Evolutionary conservation across 2,888 invertebrate genomes (phyloP).

Genomic region (Agriopis leucophaearia): DNA sequence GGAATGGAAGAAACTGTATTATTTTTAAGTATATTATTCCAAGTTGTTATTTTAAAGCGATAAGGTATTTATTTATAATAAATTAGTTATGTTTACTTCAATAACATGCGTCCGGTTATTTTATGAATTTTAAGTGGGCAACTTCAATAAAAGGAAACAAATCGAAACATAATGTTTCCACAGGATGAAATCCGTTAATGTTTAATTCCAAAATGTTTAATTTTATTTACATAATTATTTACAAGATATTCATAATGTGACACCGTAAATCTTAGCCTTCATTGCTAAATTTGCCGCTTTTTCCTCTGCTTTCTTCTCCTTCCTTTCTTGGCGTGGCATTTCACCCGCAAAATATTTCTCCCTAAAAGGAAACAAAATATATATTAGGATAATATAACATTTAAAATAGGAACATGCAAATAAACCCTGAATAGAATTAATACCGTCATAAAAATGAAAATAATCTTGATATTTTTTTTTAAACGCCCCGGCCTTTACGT

Average conservation of each 20-base stretch:
- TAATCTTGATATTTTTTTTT: no score
- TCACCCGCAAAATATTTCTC: conserved; percentile 91
- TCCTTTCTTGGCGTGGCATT: conserved; percentile 88
- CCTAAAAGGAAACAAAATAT: conserved; percentile 58
- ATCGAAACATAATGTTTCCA: no score
- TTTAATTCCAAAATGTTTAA: neutral
- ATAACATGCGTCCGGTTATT: neutral
- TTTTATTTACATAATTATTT: conserved; percentile 1
- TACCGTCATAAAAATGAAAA: no score
- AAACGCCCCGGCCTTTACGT: no score
- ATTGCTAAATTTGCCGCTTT: conserved; percentile 61
- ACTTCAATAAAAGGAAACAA: neutral
- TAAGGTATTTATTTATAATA: conserved; percentile 13
- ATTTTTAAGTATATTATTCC: conserved; percentile 11
- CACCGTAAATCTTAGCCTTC: conserved; percentile 48
- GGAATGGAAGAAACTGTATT: neutral
- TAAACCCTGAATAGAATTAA: no score
- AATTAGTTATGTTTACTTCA: conserved; percentile 10
- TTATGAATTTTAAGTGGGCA: neutral
- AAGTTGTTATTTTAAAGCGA: conserved; percentile 14
- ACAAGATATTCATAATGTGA: conserved; percentile 25
- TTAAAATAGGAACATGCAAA: no score
- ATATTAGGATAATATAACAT: no score
- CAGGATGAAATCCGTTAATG: no score
- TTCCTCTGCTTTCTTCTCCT: conserved; percentile 69